Base-by-base conservation (phyloP, 2,888 invertebrate species). In the Epiblema foenella region DNA sequence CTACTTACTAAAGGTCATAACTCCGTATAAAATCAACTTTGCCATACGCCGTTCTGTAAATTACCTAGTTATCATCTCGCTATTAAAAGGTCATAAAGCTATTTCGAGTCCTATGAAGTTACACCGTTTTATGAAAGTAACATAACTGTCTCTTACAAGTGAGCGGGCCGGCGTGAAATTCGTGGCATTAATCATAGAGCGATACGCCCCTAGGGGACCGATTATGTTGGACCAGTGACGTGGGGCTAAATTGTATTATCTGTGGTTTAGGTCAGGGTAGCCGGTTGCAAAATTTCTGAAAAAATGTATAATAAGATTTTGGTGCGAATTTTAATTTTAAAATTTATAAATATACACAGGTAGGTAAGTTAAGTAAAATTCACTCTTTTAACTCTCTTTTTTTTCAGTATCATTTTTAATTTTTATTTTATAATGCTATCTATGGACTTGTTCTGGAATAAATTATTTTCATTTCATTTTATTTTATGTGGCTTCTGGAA, bases 101-200 rank as follows among this genome's bases (percentile, higher is more conserved):
- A 3, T 12, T 15, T 15, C 4, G 29, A 17, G 1, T 46, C 3
- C 11, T 33, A 33, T 51, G 46, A 1, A 29, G 42, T 20, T 49
- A 58, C 2, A 24, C 20, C 37, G 33, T 59, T 52, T 42, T 58
- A 42, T 51, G 39, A 18, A 29, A 20, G 18, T 3, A 37, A 20
- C 37, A 74, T 82, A 82, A 81, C 81, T 80, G 81, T 81, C 77
- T 77, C 77, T 76, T 75, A 76, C 79, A 78, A 78, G 78, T 80
- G 51, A 71, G 72, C 79, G 76, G 65, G 71, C 76, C 52, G 69
- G 80, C 86, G 84, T 80, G 77, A 82, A 83, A 84, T 83, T 81
- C 79, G 75, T 77, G 73, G 75, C 79, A 88, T 87, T 87, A 83
- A 84, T 85, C 84, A 84, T 79, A 78, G 65, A 60, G 18, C 37